These are phyloP conservation scores for Drosophila parthenogenetica DNA, from an alignment of 2,888 invertebrate genomes.

Conservation along the genomic window DNA sequence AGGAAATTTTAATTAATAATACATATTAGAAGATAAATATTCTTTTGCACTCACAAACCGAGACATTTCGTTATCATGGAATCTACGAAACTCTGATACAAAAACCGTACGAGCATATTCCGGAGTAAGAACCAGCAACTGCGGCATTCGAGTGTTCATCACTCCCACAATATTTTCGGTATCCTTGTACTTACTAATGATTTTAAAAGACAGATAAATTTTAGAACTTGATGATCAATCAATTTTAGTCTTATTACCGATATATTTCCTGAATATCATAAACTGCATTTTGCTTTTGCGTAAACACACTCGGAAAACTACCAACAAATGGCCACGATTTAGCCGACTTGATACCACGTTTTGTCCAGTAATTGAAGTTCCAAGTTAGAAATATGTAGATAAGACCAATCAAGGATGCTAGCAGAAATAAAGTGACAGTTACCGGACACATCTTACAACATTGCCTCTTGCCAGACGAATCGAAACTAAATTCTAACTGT, in stretches of 20 bases:
- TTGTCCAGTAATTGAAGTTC: conserved; percentile 84
- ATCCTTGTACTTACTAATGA: conserved; percentile 48
- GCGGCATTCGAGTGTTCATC: conserved; percentile 80
- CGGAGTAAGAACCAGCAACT: conserved; percentile 82
- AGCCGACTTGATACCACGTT: conserved; percentile 81
- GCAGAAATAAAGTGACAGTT: conserved; percentile 19
- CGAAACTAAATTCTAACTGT: conserved; percentile 33
- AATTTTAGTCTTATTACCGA: conserved; percentile 66
- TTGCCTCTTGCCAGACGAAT: conserved; percentile 7
- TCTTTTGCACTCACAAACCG: conserved; percentile 62
- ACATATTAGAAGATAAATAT: background rate
- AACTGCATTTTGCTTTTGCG: conserved; percentile 72
- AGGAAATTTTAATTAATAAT: background rate
- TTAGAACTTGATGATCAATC: background rate
- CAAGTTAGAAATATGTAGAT: conserved; percentile 76
- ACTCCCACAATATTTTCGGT: conserved; percentile 84
- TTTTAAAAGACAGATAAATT: too few species aligned
- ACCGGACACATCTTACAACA: conserved; percentile 46
- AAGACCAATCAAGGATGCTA: conserved; percentile 41
- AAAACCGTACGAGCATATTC: conserved; percentile 82
- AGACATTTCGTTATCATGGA: conserved; percentile 81
- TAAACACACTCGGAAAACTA: conserved; percentile 79
- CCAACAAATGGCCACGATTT: conserved; percentile 82
- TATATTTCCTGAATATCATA: conserved; percentile 84
- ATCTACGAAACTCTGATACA: conserved; percentile 84